Evolutionary conservation across 37 sponge, comb jelly and placozoan genomes (phyloP).

Genomic region (Oopsacas minuta): DNA sequence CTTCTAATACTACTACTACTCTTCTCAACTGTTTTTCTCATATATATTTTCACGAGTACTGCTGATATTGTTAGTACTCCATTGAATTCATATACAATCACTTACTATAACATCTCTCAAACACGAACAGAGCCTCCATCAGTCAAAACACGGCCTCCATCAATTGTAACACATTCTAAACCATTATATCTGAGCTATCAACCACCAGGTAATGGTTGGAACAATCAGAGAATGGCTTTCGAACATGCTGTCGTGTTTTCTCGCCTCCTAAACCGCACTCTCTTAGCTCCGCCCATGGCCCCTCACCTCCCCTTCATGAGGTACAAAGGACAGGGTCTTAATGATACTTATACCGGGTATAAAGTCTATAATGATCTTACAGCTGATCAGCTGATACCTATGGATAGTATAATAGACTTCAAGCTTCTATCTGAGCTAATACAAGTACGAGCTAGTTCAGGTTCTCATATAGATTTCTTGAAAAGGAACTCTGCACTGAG

Average conservation of each 20-base stretch:
- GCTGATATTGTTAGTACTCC: too few species aligned
- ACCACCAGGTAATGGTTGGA: slow-evolving; percentile 67
- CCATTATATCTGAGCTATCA: background rate
- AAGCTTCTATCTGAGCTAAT: slow-evolving; percentile 35
- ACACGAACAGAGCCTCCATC: background rate
- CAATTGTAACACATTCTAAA: background rate
- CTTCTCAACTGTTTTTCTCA: too few species aligned
- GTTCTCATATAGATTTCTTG: slow-evolving; percentile 33
- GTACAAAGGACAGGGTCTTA: background rate
- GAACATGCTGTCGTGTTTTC: slow-evolving; percentile 61
- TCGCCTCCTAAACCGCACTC: slow-evolving; percentile 57
- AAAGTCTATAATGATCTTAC: slow-evolving; percentile 47
- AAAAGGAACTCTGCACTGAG: slow-evolving; percentile 18
- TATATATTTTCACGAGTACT: too few species aligned
- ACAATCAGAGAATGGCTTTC: slow-evolving; percentile 68
- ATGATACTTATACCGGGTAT: slow-evolving; percentile 30
- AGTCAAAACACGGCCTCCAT: background rate
- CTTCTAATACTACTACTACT: too few species aligned
- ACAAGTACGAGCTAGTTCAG: slow-evolving; percentile 27
- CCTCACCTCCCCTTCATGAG: slow-evolving; percentile 39
- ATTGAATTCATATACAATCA: too few species aligned
- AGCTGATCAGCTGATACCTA: slow-evolving; percentile 39
- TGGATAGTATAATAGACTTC: slow-evolving; percentile 46
- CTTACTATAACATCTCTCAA: background rate
- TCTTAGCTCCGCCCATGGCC: slow-evolving; percentile 62